Base-by-base conservation (phyloP, 2,888 invertebrate genomes). In the Aleiodes testaceus region DNA sequence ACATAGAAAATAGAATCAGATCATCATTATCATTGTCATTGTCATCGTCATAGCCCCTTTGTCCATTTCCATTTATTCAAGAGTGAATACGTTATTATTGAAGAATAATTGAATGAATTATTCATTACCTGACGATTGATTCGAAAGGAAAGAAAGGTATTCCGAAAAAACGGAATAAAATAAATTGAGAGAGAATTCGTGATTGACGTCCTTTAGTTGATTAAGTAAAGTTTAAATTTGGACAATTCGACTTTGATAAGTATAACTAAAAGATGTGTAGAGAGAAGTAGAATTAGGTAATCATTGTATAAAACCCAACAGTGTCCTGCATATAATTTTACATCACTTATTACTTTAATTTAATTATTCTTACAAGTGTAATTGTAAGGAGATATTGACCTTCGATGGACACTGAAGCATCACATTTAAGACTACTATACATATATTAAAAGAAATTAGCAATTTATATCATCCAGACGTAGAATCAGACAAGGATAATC, bases 401-500 rank as follows among this genome's bases (percentile, higher is more conserved):
- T 22, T 52, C 1, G 52, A 22, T 22, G 52, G 18, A 52, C 20
- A 11, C 18, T 22, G 20, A 52, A 47, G 12, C 30, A 30, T 49
- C 26, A 20, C 36, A 36, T 36, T 36, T 36, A 36, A 36, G 36
- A 36, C 36, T 36, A 36, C 11, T 36, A 36, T 26, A 26, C 26
- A 26, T 26, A 26, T 26, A 26, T 26, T 0, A 36, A 36, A 36
- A 36, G 7, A 36, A 36, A 36, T 36, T 36, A 36, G 36, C 36
- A 36, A 36, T 36, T 36, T 36, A 36, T 36, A 36, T 36, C 11
- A 11, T 36, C 36, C 36, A 36, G 36, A 36, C 36, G 36, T 36
- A 36, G 36, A 63, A 63, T 42, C 63, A 50, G 50, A 50, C 44
- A 36, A 7, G 52, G 20, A 12, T 53, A 53, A 53, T 22, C 53